phyloP scores from a whole-genome alignment of 2,113 vertebrate genomes.

The Sarotherodon lohbergeri region DNA sequence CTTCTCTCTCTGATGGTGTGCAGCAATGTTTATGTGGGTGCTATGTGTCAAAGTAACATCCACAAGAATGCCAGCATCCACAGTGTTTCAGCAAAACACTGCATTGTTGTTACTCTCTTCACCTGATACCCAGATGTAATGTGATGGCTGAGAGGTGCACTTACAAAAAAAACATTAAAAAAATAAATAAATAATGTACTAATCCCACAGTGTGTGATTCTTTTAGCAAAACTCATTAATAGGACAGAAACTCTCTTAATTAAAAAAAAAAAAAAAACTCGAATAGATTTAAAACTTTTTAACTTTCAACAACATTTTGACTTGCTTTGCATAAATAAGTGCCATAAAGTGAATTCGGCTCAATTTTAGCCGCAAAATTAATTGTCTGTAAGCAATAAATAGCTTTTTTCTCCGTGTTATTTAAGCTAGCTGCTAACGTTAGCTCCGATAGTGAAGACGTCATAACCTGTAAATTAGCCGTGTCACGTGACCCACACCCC shows the following conservation, averaged over 20 bases:
- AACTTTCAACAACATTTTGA: background rate
- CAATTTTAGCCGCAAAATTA: background rate
- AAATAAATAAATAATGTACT: background rate
- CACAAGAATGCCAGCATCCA: background rate
- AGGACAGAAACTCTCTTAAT: background rate
- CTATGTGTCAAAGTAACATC: background rate
- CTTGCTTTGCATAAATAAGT: background rate
- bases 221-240: background rate
- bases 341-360: background rate
- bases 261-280: fast-evolving
- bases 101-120: background rate
- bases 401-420: background rate
- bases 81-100: background rate
- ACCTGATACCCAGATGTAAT: background rate
- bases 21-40: background rate
- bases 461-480: background rate
- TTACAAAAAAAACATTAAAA: background rate
- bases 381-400: background rate
- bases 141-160: background rate
- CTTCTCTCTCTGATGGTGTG: background rate
- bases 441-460: background rate
- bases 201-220: background rate
- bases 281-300: background rate
- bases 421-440: background rate
- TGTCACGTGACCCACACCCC: slow-evolving; percentile 19